Evolutionary conservation across 1,140 invertebrate genomes (phyloP).

Genomic region (Amphibalanus amphitrite): DNA sequence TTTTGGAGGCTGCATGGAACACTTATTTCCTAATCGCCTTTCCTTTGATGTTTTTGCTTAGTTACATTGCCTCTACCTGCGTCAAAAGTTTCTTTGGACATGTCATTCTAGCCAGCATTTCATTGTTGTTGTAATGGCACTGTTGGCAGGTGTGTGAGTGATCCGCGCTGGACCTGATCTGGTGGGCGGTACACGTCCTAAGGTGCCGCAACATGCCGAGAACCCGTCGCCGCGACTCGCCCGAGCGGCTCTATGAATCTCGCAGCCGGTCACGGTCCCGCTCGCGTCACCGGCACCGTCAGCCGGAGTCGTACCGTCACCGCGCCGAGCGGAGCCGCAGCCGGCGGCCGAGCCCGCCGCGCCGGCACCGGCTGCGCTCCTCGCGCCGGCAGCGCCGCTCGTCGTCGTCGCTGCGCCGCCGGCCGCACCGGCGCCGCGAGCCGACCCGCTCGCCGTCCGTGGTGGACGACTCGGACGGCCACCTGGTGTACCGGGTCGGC

Average conservation of each 20-base stretch:
- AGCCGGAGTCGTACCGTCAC: background rate
- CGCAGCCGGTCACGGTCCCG: background rate
- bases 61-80: too few species aligned
- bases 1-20: too few species aligned
- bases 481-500: slow-evolving; percentile 37
- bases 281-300: background rate
- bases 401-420: background rate
- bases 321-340: background rate
- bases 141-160: too few species aligned
- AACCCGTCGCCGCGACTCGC: background rate
- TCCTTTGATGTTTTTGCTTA: too few species aligned
- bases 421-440: slow-evolving; percentile 12
- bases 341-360: background rate
- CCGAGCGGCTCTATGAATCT: background rate
- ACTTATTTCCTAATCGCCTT: too few species aligned
- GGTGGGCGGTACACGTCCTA: background rate
- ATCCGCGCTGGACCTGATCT: background rate
- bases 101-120: too few species aligned
- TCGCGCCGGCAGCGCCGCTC: background rate
- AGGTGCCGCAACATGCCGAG: background rate
- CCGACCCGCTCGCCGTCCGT: slow-evolving; percentile 10
- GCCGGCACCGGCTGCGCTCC: background rate
- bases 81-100: too few species aligned
- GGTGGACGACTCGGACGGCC: slow-evolving; percentile 40
- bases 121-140: too few species aligned